Percentiles rank a stretch among this genome's conserved stretches.
Evolutionary conservation across 37 sponge, comb jelly and placozoan genomes (phyloP).

Genomic region (Bolinopsis microptera): DNA sequence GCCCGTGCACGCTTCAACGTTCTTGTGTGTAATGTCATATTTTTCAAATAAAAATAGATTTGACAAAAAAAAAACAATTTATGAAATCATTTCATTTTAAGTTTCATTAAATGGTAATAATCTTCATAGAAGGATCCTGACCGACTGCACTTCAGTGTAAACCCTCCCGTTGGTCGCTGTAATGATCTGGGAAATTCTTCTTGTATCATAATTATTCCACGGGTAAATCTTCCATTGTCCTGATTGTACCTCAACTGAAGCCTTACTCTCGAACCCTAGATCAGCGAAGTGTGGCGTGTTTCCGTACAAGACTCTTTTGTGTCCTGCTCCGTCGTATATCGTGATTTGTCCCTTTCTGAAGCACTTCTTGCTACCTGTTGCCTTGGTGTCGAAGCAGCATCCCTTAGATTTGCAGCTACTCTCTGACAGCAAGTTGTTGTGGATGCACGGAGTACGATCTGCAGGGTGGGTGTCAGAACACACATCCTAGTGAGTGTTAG

Average conservation of each 20-base stretch:
- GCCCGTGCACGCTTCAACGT: background rate
- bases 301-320: background rate
- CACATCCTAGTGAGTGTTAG: background rate
- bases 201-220: background rate
- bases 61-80: too few species aligned
- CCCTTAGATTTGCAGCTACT: background rate
- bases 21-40: background rate
- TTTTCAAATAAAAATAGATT: too few species aligned
- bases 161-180: background rate
- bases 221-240: background rate
- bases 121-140: background rate
- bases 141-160: background rate
- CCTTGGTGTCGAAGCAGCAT: background rate
- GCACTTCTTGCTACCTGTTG: background rate
- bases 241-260: background rate
- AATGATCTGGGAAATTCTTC: background rate
- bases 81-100: too few species aligned
- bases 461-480: conserved; percentile 6
- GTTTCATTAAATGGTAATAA: too few species aligned
- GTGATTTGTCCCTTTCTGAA: conserved; percentile 12
- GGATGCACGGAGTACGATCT: background rate
- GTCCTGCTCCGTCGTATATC: background rate
- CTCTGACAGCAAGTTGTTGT: background rate
- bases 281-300: background rate
- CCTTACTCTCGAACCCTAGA: background rate